Conservation (phyloP, 2,113 vertebrate species). For the Pseudorhombus dupliciocellatus region DNA sequence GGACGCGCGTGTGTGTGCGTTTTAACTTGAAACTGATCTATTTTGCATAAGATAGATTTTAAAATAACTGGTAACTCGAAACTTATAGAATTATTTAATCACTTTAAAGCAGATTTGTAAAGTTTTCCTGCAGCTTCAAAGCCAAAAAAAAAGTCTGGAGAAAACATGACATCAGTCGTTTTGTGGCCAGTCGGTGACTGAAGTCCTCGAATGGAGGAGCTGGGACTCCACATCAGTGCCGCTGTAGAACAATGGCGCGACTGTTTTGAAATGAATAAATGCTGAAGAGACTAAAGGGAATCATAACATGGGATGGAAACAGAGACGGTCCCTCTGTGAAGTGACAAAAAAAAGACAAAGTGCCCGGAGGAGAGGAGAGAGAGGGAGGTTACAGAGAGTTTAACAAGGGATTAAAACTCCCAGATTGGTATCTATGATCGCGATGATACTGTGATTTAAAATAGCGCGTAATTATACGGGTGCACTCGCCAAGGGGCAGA, state of each 20-base stretch:
- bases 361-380: constrained; percentile 70
- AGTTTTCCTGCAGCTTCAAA: background rate
- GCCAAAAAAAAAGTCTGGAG: background rate
- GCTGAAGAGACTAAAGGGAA: constrained; percentile 67
- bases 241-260: constrained; percentile 68
- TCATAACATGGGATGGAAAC: constrained; percentile 72
- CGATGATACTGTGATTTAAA: constrained; percentile 56
- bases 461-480: constrained; percentile 59
- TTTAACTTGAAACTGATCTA: background rate
- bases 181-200: constrained; percentile 55
- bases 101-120: background rate
- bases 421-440: constrained; percentile 73
- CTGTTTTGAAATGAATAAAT: constrained; percentile 80
- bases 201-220: constrained; percentile 47
- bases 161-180: background rate
- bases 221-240: constrained; percentile 41
- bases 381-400: constrained; percentile 79
- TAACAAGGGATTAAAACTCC: constrained; percentile 79
- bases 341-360: constrained; percentile 59
- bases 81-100: background rate
- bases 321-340: constrained; percentile 64
- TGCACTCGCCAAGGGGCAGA: constrained; percentile 47
- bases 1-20: background rate
- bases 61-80: background rate
- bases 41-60: background rate